These are phyloP conservation scores for Pinctada fucata DNA, from an alignment of 2,888 invertebrate genomes.

Conservation along the genomic window DNA sequence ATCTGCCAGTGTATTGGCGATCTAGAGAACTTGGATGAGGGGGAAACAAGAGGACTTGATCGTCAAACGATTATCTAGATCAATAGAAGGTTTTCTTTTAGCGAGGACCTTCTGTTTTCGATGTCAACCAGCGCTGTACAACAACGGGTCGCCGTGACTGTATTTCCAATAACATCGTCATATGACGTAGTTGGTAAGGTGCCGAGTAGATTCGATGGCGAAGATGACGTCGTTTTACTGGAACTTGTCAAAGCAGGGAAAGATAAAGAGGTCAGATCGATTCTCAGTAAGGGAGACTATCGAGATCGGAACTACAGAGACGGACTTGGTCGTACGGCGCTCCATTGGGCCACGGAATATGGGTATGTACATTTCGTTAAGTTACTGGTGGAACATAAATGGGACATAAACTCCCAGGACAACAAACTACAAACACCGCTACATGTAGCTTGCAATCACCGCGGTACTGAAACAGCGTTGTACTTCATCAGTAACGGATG, in stretches of 20 bases:
- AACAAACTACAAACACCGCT: conserved; percentile 64
- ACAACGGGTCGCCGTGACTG: neutral
- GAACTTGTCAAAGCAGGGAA: conserved; percentile 65
- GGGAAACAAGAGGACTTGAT: too few species aligned
- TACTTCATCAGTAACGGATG: conserved; percentile 62
- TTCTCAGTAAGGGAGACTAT: conserved; percentile 49
- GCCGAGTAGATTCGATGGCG: conserved; percentile 49
- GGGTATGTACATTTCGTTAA: conserved; percentile 61
- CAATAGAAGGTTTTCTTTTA: too few species aligned
- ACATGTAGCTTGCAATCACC: conserved; percentile 66
- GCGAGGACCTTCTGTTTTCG: neutral
- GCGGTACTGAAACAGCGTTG: conserved; percentile 61
- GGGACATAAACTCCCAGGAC: conserved; percentile 61
- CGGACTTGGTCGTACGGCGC: conserved; percentile 57
- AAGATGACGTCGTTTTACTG: conserved; percentile 55
- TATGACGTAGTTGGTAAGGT: conserved; percentile 16
- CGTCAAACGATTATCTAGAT: too few species aligned
- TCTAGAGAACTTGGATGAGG: too few species aligned
- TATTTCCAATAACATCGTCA: neutral
- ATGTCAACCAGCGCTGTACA: neutral
- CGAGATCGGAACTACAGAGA: conserved; percentile 48
- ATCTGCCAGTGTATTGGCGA: too few species aligned
- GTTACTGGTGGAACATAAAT: conserved; percentile 56
- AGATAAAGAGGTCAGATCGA: conserved; percentile 54
- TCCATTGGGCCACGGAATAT: conserved; percentile 70